A percentile compares a stretch with the other conserved stretches of the same genome.
Evolutionary conservation across 1,140 invertebrate genomes (phyloP).

Genomic region (Drepana arcuata): DNA sequence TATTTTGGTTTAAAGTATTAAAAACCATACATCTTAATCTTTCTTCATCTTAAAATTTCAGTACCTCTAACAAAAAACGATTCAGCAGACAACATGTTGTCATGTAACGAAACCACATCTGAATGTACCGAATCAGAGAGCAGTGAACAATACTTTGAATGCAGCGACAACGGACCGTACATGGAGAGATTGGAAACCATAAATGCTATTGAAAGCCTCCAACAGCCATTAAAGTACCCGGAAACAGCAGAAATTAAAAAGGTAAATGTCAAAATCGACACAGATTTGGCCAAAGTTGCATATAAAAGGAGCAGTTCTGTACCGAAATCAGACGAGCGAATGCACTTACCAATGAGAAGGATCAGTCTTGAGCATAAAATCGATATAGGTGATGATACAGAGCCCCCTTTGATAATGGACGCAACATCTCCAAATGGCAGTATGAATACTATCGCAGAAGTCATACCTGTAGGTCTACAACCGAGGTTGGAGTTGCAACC

Average conservation of each 20-base stretch:
- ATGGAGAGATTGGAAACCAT: constrained; percentile 47
- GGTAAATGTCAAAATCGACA: constrained; percentile 46
- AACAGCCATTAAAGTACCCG: constrained; percentile 36
- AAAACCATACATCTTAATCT: too few species aligned
- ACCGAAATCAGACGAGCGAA: constrained; percentile 51
- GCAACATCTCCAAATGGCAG: constrained; percentile 48
- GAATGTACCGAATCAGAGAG: constrained; percentile 70
- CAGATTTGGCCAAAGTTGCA: constrained; percentile 62
- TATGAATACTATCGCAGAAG: constrained; percentile 63
- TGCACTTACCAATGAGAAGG: constrained; percentile 37
- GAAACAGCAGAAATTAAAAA: constrained; percentile 29
- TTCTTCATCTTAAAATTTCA: too few species aligned
- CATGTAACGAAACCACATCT: constrained; percentile 66
- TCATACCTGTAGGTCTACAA: constrained; percentile 51
- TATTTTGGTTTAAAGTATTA: too few species aligned
- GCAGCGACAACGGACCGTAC: constrained; percentile 49
- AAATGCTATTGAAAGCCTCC: constrained; percentile 39
- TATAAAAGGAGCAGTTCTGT: constrained; percentile 60
- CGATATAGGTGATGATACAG: constrained; percentile 65
- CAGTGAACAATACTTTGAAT: constrained; percentile 68
- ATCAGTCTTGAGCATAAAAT: constrained; percentile 67
- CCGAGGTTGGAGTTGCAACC: constrained; percentile 48
- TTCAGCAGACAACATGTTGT: constrained; percentile 68
- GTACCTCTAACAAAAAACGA: constrained; percentile 65
- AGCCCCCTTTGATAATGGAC: constrained; percentile 65